Conservation (phyloP, 2,797 vertebrate genomes). For the Acanthurus leucopareius region DNA sequence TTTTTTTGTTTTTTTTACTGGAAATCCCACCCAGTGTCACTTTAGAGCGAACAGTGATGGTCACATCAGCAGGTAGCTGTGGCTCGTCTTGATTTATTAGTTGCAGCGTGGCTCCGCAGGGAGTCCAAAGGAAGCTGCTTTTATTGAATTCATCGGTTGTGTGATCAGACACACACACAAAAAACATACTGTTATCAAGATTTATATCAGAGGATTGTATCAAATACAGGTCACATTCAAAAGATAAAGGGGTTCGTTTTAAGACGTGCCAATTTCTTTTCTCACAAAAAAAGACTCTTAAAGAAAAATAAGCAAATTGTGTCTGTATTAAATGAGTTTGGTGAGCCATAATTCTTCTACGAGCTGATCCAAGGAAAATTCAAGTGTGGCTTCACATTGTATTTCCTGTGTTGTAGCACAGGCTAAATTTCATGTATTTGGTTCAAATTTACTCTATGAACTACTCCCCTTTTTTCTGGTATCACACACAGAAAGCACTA, state of each 20-base stretch:
- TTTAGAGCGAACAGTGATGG: constrained; percentile 27
- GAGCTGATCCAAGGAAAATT: constrained; percentile 11
- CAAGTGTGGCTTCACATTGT: background rate
- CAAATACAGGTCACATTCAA: constrained; percentile 5
- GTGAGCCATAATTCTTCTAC: constrained; percentile 11
- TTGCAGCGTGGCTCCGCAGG: constrained; percentile 17
- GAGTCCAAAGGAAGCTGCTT: constrained; percentile 50
- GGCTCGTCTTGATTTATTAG: constrained; percentile 40
- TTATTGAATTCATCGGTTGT: constrained; percentile 22
- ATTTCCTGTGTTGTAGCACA: background rate
- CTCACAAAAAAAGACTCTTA: background rate
- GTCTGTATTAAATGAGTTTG: background rate
- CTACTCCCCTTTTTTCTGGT: background rate
- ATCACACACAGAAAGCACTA: background rate
- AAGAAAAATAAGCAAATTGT: background rate
- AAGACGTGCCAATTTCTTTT: constrained; percentile 3
- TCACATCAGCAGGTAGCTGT: constrained; percentile 8
- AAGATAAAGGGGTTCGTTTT: constrained; percentile 17
- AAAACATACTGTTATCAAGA: constrained; percentile 9
- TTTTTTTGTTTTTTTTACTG: constrained; percentile 8
- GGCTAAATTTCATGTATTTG: background rate
- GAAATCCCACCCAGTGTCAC: constrained; percentile 17
- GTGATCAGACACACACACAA: constrained; percentile 28
- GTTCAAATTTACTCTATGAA: background rate
- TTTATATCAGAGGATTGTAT: background rate